Percentiles rank a stretch among this genome's conserved stretches.
phyloP scores from a whole-genome alignment of 2,113 vertebrate species.

The Megalops atlanticus region DNA sequence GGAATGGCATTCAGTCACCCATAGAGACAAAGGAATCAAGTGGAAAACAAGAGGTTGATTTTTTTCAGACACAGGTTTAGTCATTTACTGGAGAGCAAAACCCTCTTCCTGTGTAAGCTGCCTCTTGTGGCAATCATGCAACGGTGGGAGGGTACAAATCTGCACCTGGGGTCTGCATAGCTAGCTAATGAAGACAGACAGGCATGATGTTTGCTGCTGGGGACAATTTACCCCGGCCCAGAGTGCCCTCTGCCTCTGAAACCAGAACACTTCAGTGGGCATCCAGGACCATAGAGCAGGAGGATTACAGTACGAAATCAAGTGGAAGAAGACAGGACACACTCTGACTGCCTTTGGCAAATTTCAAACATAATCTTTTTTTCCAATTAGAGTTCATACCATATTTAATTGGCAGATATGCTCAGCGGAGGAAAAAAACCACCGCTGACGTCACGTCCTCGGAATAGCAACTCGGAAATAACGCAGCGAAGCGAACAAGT shows the following conservation, averaged over 20 bases:
- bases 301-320: neutral
- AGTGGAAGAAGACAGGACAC: neutral
- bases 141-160: neutral
- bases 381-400: slow-evolving; percentile 17
- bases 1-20: neutral
- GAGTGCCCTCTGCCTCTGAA: neutral
- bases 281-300: neutral
- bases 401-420: slow-evolving; percentile 27
- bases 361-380: slow-evolving; percentile 2
- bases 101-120: neutral
- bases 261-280: neutral
- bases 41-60: neutral
- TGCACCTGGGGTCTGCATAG: neutral
- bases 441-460: neutral
- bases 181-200: neutral
- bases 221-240: neutral
- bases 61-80: neutral
- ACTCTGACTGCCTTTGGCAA: neutral
- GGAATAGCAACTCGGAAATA: slow-evolving; percentile 15
- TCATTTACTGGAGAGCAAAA: neutral
- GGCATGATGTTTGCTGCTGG: neutral
- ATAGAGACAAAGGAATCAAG: neutral
- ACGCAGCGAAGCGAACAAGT: neutral
- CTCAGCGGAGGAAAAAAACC: slow-evolving; percentile 7
- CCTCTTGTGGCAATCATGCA: neutral